Percentiles rank a stretch among this genome's conserved stretches.
phyloP scores from a whole-genome alignment of 2,113 vertebrate species.

The Tylochromis polylepis region DNA sequence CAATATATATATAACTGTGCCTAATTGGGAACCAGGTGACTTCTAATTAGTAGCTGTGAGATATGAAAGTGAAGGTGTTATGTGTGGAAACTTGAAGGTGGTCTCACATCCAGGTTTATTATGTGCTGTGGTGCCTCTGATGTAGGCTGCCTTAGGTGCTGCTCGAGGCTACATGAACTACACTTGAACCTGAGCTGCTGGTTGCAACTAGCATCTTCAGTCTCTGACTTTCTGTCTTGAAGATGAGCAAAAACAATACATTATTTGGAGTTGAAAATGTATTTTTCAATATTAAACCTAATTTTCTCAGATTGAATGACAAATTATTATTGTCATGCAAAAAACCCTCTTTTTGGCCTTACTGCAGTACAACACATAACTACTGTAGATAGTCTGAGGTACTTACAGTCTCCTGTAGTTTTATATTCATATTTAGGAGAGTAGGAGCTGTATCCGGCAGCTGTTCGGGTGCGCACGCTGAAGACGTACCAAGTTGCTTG shows the following conservation, averaged over 20 bases:
- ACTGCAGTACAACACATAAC: background rate
- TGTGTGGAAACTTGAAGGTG: background rate
- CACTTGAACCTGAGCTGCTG: conserved; percentile 29
- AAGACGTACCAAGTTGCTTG: conserved; percentile 91
- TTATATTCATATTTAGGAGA: conserved; percentile 91
- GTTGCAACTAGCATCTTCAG: background rate
- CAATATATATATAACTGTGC: background rate
- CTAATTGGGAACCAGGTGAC: background rate
- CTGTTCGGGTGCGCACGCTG: conserved; percentile 85
- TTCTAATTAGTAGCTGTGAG: background rate
- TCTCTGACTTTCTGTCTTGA: conserved; percentile 60
- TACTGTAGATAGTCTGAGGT: background rate
- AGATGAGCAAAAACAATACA: background rate
- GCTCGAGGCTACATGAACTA: conserved; percentile 43
- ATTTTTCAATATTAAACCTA: background rate
- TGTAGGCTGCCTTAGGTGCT: conserved; percentile 7
- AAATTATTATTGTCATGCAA: background rate
- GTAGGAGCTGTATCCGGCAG: conserved; percentile 89
- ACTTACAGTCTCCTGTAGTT: conserved; percentile 83
- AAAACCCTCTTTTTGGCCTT: background rate
- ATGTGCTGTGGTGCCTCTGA: conserved; percentile 8
- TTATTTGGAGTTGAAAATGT: background rate
- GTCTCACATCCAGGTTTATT: background rate
- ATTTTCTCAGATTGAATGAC: background rate
- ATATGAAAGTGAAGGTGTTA: background rate